These are phyloP conservation scores for Allygus modestus DNA, from an alignment of 2,888 invertebrate genomes.

Conservation along the genomic window DNA sequence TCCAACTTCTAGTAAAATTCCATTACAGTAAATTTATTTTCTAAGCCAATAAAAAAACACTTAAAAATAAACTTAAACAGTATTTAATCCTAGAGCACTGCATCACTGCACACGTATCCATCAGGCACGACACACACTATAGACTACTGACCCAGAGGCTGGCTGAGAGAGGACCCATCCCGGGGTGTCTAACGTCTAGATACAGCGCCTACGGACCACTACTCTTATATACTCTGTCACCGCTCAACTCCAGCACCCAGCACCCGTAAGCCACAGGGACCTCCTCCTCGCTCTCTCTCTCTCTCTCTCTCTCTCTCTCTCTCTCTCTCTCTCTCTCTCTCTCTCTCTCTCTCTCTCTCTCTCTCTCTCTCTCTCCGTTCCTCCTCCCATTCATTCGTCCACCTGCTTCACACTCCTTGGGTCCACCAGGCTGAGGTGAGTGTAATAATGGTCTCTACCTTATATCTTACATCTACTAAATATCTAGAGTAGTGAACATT, in stretches of 20 bases:
- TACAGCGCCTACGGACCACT: background rate
- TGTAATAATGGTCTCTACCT: no score
- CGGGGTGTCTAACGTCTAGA: background rate
- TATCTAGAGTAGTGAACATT: no score
- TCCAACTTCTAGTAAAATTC: no score
- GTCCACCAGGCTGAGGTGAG: background rate
- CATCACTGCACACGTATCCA: constrained; percentile 9
- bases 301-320: constrained; percentile 20
- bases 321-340: background rate
- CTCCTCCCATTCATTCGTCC: background rate
- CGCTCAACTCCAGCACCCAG: background rate
- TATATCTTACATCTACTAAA: no score
- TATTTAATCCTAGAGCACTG: constrained; percentile 2
- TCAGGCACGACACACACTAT: background rate
- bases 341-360: constrained; percentile 29
- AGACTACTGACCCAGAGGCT: constrained; percentile 11
- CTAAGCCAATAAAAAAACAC: no score
- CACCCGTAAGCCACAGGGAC: constrained; percentile 22
- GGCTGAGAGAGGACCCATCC: constrained; percentile 14
- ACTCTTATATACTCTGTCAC: constrained; percentile 15
- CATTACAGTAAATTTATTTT: no score
- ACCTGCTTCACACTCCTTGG: constrained; percentile 6
- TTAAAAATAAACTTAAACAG: background rate
- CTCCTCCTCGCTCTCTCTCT: constrained; percentile 28
- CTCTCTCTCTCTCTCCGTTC: constrained; percentile 2